phyloP scores from a whole-genome alignment of 2,113 vertebrate species.

The Nannospalax galili region DNA sequence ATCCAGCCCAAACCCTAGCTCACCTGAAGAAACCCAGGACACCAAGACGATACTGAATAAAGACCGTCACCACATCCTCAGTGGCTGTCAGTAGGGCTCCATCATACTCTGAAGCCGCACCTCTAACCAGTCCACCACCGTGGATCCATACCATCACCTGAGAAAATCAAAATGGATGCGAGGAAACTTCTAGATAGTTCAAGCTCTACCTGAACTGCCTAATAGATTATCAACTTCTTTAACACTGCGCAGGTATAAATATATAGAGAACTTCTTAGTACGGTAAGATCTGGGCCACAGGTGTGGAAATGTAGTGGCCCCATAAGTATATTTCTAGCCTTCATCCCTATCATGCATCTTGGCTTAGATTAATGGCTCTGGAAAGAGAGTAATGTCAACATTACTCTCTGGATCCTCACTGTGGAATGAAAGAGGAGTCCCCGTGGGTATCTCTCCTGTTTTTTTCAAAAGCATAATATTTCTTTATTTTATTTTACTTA shows the following conservation, averaged over 20 bases:
- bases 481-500: no score
- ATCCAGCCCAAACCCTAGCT: neutral
- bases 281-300: neutral
- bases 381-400: neutral
- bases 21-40: constrained; percentile 63
- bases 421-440: neutral
- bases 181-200: neutral
- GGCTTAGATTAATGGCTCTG: neutral
- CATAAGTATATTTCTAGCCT: neutral
- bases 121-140: neutral
- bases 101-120: constrained; percentile 53
- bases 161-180: neutral
- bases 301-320: neutral
- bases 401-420: neutral
- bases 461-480: neutral
- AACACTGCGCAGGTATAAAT: neutral
- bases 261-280: neutral
- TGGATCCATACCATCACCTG: constrained; percentile 80
- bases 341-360: neutral
- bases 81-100: neutral
- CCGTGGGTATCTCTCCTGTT: neutral
- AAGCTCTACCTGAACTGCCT: neutral
- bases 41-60: neutral
- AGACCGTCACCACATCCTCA: constrained; percentile 47
- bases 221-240: neutral